Evolutionary conservation across 2,888 invertebrate species (phyloP).

Genomic region (Capitulum mitella): DNA sequence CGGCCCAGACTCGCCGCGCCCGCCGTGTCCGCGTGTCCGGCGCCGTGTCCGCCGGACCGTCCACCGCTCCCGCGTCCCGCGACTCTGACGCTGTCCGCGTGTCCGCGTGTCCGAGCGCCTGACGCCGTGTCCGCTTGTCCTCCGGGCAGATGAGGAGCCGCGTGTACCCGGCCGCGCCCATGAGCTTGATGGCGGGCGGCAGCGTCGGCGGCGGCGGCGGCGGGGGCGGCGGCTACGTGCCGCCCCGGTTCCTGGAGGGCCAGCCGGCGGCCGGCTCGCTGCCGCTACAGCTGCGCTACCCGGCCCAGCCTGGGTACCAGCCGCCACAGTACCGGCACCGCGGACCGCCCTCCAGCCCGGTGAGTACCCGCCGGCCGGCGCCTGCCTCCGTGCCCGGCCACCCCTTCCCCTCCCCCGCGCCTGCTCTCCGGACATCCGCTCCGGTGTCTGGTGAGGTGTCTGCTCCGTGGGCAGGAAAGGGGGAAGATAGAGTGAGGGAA

Average conservation of each 20-base stretch:
- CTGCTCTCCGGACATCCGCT: too few species aligned
- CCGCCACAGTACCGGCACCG: neutral
- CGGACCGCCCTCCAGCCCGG: neutral
- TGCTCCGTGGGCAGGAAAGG: too few species aligned
- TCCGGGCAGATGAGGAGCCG: neutral
- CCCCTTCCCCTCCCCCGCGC: neutral
- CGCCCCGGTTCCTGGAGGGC: conserved; percentile 1
- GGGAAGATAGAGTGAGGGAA: too few species aligned
- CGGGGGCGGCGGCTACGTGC: neutral
- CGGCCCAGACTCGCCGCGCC: neutral
- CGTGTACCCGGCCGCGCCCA: neutral
- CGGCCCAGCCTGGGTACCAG: neutral
- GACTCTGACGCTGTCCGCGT: neutral
- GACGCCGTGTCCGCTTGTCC: neutral
- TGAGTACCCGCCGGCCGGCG: neutral
- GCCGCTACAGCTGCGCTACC: neutral
- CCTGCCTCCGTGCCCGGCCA: neutral
- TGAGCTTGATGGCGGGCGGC: neutral
- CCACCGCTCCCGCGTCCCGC: too few species aligned
- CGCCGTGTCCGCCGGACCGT: neutral
- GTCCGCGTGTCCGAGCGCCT: neutral
- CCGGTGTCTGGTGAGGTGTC: too few species aligned
- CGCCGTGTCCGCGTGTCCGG: too few species aligned
- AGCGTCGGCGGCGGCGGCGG: neutral
- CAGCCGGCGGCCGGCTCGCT: neutral